Evolutionary conservation across 1,140 invertebrate genomes (phyloP).

Genomic region (Epicauta chinensis): DNA sequence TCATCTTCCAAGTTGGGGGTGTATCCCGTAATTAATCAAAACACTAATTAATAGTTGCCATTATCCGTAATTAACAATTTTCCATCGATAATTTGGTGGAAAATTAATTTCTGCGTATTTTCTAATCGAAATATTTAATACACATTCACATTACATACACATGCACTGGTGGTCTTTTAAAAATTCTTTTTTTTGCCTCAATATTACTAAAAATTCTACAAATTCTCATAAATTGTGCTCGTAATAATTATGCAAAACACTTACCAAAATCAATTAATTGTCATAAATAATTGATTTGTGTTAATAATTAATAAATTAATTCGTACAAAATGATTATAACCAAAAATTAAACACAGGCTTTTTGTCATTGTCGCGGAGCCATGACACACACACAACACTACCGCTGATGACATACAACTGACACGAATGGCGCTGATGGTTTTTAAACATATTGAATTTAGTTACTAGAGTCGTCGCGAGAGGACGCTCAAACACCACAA

Average conservation of each 20-base stretch:
- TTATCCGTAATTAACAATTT: too few relatives aligned
- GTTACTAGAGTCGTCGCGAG: too few relatives aligned
- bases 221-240: too few relatives aligned
- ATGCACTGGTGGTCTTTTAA: conserved; percentile 11
- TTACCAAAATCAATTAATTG: conserved; percentile 4
- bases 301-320: background rate
- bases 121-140: too few relatives aligned
- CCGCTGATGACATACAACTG: conserved; percentile 5
- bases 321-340: background rate
- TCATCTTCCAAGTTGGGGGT: too few relatives aligned
- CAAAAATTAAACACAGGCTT: conserved; percentile 7
- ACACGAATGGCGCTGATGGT: conserved; percentile 12
- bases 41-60: too few relatives aligned
- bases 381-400: conserved; percentile 8
- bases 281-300: background rate
- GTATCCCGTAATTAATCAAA: too few relatives aligned
- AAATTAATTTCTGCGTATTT: too few relatives aligned
- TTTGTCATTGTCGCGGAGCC: conserved; percentile 14
- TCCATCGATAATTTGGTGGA: too few relatives aligned
- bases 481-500: too few relatives aligned
- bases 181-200: background rate
- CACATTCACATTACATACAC: background rate
- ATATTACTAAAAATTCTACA: too few relatives aligned
- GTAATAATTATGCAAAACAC: too few relatives aligned
- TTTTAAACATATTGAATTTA: conserved; percentile 2